Percentiles rank a stretch among this genome's conserved stretches.
phyloP scores from a whole-genome alignment of 2,888 invertebrate genomes.

The Oligia latruncula region DNA sequence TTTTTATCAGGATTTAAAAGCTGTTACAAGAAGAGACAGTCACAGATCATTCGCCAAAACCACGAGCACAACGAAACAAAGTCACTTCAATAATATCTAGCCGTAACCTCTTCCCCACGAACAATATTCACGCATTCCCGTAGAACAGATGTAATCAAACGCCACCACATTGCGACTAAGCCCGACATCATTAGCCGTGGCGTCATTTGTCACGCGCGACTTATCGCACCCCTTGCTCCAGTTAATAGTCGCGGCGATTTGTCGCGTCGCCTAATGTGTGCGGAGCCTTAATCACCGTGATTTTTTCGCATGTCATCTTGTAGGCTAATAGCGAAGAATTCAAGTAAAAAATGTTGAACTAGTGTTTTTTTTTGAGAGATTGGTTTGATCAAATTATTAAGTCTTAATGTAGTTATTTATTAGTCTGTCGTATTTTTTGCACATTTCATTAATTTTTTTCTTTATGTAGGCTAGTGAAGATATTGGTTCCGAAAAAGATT shows the following conservation, averaged over 20 bases:
- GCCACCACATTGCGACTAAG: slow-evolving; percentile 60
- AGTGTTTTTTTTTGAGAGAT: slow-evolving; percentile 6
- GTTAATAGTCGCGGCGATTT: slow-evolving; percentile 77
- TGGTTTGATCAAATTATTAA: slow-evolving; percentile 5
- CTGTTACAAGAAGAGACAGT: neutral
- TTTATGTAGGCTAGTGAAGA: neutral
- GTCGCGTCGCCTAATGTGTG: slow-evolving; percentile 69
- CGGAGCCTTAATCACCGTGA: slow-evolving; percentile 64
- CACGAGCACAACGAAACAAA: neutral
- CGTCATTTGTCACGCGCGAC: slow-evolving; percentile 80
- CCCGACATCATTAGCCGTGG: slow-evolving; percentile 77
- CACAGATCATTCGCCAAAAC: neutral
- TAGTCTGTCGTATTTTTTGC: neutral
- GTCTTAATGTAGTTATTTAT: slow-evolving; percentile 10
- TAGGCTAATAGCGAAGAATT: slow-evolving; percentile 37
- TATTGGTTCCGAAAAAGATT: neutral
- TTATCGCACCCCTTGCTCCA: slow-evolving; percentile 77
- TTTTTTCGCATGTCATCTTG: slow-evolving; percentile 61
- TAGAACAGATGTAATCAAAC: slow-evolving; percentile 65
- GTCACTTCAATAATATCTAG: neutral
- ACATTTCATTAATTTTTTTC: neutral
- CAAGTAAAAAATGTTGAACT: slow-evolving; percentile 2
- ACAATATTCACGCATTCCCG: slow-evolving; percentile 49
- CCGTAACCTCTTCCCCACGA: slow-evolving; percentile 5
- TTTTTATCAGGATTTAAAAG: neutral